A percentile compares a stretch with the other conserved stretches of the same genome.
Conservation (phyloP, 1,140 invertebrate species). For the Euschistus heros region DNA sequence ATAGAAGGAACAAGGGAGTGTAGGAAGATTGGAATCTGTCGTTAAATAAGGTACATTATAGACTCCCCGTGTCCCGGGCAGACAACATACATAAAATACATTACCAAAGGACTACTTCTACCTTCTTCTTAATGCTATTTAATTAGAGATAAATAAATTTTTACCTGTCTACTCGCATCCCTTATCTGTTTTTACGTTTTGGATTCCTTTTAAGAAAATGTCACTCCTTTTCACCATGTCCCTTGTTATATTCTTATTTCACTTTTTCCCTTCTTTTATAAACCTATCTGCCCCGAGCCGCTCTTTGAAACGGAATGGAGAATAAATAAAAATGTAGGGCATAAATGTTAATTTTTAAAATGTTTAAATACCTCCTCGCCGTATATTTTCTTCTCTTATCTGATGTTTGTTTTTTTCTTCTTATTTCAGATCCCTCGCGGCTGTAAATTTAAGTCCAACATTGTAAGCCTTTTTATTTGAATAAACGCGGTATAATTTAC, state of each 20-base stretch:
- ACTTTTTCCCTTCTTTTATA: neutral
- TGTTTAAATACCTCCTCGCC: no score
- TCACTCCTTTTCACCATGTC: neutral
- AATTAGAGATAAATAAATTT: constrained; percentile 10
- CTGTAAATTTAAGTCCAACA: no score
- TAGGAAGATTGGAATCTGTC: constrained; percentile 2
- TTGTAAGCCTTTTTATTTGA: no score
- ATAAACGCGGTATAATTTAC: no score
- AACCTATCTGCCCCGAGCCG: no score
- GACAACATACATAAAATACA: constrained; percentile 7
- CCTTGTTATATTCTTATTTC: neutral
- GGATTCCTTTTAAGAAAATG: constrained; percentile 8
- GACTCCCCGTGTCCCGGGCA: neutral
- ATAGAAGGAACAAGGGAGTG: neutral
- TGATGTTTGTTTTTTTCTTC: no score
- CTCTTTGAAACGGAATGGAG: no score
- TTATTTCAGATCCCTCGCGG: no score
- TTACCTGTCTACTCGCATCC: constrained; percentile 1
- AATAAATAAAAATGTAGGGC: no score
- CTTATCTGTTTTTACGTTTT: constrained; percentile 8
- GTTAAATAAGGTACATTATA: constrained; percentile 2
- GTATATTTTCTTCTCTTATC: no score
- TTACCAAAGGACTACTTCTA: neutral
- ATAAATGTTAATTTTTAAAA: no score
- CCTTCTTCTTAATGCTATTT: constrained; percentile 1